Evolutionary conservation across 92 coral and sea anemone genomes (phyloP).

Genomic region (Phenganax marumi): DNA sequence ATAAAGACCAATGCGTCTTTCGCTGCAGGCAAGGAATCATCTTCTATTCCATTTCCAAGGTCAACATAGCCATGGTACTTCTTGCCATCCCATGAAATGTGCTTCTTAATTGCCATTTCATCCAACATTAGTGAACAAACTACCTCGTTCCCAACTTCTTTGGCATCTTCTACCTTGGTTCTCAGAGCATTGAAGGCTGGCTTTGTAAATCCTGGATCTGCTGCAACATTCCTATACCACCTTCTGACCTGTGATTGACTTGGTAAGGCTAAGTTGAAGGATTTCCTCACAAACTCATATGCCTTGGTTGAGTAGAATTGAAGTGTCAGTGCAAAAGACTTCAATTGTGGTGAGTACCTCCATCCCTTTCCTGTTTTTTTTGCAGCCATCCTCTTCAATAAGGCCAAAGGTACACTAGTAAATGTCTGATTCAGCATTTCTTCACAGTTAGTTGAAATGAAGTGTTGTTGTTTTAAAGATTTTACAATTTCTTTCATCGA

Average conservation of each 20-base stretch:
- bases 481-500: background rate
- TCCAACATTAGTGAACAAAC: constrained; percentile 3
- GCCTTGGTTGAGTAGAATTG: background rate
- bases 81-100: constrained; percentile 4
- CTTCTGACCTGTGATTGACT: constrained; percentile 9
- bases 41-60: background rate
- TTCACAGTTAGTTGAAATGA: background rate
- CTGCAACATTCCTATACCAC: constrained; percentile 8
- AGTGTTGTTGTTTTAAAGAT: background rate
- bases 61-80: constrained; percentile 2
- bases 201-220: background rate
- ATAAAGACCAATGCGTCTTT: constrained; percentile 9
- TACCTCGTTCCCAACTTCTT: background rate
- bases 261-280: constrained; percentile 4
- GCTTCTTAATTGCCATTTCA: constrained; percentile 13
- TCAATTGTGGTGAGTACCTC: background rate
- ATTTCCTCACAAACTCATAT: constrained; percentile 1
- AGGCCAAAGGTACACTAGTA: background rate
- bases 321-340: background rate
- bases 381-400: constrained; percentile 14
- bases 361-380: constrained; percentile 14
- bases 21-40: background rate
- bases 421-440: constrained; percentile 3
- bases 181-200: constrained; percentile 1
- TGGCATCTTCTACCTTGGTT: background rate